Percentiles rank a stretch among this genome's conserved stretches.
These are phyloP conservation scores for Chlorodrepanis virens DNA, from an alignment of 2,113 vertebrate species.

Conservation along the genomic window DNA sequence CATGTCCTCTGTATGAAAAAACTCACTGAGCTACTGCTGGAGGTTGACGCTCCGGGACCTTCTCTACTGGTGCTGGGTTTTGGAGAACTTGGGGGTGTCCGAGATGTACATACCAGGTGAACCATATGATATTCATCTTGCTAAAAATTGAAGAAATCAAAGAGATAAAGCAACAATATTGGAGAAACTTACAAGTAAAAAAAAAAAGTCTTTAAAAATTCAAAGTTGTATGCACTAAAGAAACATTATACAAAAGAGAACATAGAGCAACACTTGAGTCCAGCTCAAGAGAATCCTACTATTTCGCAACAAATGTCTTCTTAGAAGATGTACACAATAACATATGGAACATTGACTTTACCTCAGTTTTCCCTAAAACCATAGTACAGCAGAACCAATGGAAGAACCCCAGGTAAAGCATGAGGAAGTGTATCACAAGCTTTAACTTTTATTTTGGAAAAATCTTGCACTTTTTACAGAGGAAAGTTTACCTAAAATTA, in stretches of 20 bases:
- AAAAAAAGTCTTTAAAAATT: background rate
- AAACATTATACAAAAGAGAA: background rate
- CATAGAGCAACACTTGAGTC: background rate
- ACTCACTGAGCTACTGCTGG: conserved; percentile 78
- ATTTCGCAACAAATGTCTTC: background rate
- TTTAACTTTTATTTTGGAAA: background rate
- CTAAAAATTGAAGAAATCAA: conserved; percentile 70
- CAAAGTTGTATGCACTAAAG: background rate
- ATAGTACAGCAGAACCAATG: background rate
- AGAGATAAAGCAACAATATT: conserved; percentile 34
- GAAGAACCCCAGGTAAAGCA: background rate
- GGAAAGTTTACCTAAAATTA: background rate
- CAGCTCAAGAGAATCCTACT: background rate
- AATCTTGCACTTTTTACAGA: background rate
- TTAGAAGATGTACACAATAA: background rate
- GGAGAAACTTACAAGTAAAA: background rate
- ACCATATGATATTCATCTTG: conserved; percentile 87
- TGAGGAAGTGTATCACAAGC: background rate
- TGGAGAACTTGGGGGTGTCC: conserved; percentile 80
- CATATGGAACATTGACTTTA: background rate
- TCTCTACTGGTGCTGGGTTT: conserved; percentile 68
- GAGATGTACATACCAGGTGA: conserved; percentile 82
- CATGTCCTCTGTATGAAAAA: background rate
- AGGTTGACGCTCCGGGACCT: conserved; percentile 41
- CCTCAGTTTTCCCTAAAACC: background rate